A percentile compares a stretch with the other conserved stretches of the same genome.
These are phyloP conservation scores for Cepaea nemoralis DNA, from an alignment of 1,140 invertebrate genomes.

Conservation along the genomic window DNA sequence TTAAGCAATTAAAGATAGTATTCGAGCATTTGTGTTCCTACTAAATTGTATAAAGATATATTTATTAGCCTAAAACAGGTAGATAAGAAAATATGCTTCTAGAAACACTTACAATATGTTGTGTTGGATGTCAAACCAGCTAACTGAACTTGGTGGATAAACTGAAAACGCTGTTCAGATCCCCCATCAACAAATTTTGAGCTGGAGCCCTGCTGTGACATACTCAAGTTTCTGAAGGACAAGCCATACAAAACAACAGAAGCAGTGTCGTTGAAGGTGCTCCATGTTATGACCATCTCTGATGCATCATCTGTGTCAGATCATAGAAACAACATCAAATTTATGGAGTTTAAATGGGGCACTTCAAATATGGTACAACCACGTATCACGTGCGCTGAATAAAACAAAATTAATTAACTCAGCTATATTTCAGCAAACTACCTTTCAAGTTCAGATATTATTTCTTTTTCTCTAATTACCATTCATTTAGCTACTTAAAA, in stretches of 20 bases:
- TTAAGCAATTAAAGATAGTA: neutral
- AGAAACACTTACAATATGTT: slow-evolving; percentile 32
- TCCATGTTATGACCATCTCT: slow-evolving; percentile 37
- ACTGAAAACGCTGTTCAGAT: slow-evolving; percentile 9
- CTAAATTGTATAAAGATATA: neutral
- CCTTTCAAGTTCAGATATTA: no score
- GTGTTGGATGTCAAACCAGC: slow-evolving; percentile 9
- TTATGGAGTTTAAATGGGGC: no score
- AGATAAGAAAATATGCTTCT: neutral
- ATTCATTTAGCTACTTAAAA: no score
- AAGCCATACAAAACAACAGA: slow-evolving; percentile 22
- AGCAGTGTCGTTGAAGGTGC: slow-evolving; percentile 22
- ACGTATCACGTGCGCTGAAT: no score
- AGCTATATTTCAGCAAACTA: no score
- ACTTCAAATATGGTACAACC: no score
- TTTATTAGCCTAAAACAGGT: neutral
- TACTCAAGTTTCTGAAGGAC: neutral
- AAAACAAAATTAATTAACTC: no score
- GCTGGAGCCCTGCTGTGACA: slow-evolving; percentile 13
- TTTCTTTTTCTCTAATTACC: no score
- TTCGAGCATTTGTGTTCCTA: neutral
- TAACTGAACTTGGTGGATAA: slow-evolving; percentile 20
- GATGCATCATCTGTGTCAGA: slow-evolving; percentile 28
- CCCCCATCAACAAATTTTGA: slow-evolving; percentile 34
- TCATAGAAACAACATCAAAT: neutral